These are phyloP conservation scores for Nestor notabilis DNA, from an alignment of 2,113 vertebrate genomes.

Conservation along the genomic window DNA sequence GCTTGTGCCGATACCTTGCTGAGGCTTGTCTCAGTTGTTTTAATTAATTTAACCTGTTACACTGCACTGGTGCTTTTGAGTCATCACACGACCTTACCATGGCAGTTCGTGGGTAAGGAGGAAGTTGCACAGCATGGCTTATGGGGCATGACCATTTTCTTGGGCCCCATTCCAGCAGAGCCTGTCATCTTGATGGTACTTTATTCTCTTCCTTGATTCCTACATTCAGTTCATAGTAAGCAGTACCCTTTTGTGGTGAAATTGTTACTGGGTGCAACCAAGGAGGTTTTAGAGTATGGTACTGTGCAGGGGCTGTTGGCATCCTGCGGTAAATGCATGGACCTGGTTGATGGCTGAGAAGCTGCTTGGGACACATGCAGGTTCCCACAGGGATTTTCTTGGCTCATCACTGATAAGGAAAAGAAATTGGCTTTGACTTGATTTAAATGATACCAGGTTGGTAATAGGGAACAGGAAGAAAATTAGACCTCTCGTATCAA, in stretches of 20 bases:
- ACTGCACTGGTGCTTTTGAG: not conserved
- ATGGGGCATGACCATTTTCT: not conserved
- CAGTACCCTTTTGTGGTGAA: not conserved
- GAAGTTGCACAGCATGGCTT: not conserved
- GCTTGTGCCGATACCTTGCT: not conserved
- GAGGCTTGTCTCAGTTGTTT: not conserved
- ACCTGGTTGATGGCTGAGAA: not conserved
- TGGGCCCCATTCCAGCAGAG: not conserved
- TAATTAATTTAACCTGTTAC: not conserved
- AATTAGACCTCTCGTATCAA: not conserved
- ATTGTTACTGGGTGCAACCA: not conserved
- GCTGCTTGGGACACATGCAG: not conserved
- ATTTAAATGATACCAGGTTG: not conserved
- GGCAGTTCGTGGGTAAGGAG: not conserved
- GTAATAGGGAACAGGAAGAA: not conserved
- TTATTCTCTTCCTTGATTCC: not conserved
- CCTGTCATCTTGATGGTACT: not conserved
- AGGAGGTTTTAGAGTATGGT: not conserved
- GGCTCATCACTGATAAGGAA: not conserved
- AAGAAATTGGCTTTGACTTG: not conserved
- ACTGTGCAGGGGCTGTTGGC: not conserved
- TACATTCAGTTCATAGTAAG: not conserved
- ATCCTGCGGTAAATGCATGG: not conserved
- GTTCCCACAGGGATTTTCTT: not conserved
- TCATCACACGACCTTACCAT: not conserved